Conservation (phyloP, 92 coral and sea anemone species). For the Bergia puertoricense region DNA sequence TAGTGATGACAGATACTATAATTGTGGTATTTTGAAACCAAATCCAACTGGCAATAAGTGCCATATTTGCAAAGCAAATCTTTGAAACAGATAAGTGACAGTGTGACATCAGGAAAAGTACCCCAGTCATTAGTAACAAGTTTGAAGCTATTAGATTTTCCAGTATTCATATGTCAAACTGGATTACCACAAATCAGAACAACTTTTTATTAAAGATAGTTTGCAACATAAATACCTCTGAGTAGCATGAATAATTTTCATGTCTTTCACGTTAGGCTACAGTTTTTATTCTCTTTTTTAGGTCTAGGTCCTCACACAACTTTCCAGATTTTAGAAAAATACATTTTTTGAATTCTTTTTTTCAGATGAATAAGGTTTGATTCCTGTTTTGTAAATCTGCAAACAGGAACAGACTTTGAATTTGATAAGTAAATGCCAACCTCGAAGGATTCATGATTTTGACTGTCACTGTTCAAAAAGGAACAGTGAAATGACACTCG, state of each 20-base stretch:
- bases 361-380: background rate
- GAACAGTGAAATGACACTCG: background rate
- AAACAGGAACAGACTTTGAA: background rate
- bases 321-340: background rate
- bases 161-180: background rate
- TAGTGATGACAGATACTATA: constrained; percentile 14
- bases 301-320: background rate
- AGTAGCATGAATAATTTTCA: background rate
- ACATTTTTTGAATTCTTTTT: too few relatives aligned
- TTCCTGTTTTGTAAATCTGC: background rate
- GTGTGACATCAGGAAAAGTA: constrained; percentile 32
- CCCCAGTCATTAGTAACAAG: background rate
- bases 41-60: constrained; percentile 41
- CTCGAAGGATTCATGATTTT: background rate
- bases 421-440: background rate
- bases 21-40: constrained; percentile 32
- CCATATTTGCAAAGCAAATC: constrained; percentile 37
- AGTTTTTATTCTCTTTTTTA: background rate
- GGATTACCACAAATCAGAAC: background rate
- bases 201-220: background rate
- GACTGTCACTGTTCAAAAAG: background rate
- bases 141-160: constrained; percentile 7
- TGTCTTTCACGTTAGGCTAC: background rate
- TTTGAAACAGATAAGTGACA: constrained; percentile 30
- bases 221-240: background rate